These are phyloP conservation scores for Mirza zaza DNA, from an alignment of 2,113 vertebrate species.

Conservation along the genomic window DNA sequence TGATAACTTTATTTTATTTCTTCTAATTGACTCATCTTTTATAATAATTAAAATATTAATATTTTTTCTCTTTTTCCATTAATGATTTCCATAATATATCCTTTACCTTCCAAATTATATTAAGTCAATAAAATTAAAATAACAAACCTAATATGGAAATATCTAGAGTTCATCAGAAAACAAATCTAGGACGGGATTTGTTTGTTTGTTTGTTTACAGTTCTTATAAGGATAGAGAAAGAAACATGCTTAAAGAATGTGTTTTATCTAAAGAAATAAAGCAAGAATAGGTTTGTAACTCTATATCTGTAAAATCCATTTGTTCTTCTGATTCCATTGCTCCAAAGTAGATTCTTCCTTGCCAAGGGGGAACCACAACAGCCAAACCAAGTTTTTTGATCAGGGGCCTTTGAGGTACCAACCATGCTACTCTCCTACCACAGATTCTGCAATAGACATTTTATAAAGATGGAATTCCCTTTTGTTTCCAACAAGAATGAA, in stretches of 20 bases:
- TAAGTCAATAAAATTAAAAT: constrained; percentile 1
- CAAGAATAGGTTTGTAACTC: background rate
- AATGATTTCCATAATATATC: background rate
- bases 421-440: background rate
- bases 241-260: background rate
- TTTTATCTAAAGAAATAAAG: background rate
- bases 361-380: background rate
- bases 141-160: background rate
- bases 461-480: background rate
- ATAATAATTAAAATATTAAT: background rate
- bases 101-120: background rate
- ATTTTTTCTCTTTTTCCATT: background rate
- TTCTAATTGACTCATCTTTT: constrained; percentile 16
- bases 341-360: background rate
- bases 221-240: background rate
- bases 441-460: background rate
- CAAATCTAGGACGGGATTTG: background rate
- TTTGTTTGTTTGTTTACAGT: background rate
- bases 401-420: background rate
- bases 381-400: background rate
- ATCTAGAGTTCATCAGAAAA: background rate
- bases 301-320: background rate
- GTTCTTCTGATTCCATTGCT: background rate
- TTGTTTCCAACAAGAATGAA: background rate
- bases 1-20: background rate